Percentiles rank a stretch among this genome's conserved stretches.
Evolutionary conservation across 2,113 vertebrate species (phyloP).

Genomic region (Acanthisitta chloris): DNA sequence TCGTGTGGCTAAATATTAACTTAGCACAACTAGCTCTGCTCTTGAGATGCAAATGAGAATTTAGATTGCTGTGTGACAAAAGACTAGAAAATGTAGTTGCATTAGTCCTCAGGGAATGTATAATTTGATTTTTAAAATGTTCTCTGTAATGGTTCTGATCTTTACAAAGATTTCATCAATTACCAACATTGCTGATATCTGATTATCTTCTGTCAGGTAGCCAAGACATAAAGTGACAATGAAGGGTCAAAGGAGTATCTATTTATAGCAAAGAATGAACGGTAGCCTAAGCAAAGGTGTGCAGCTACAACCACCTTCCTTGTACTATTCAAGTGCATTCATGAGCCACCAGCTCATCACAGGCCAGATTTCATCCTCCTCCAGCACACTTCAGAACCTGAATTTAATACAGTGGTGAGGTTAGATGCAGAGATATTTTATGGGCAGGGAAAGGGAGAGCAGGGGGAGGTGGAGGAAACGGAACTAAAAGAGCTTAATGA

Average conservation of each 20-base stretch:
- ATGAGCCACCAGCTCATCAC: background rate
- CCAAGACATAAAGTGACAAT: background rate
- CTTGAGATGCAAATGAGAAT: slow-evolving; percentile 10
- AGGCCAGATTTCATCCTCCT: background rate
- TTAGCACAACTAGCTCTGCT: background rate
- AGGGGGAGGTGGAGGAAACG: background rate
- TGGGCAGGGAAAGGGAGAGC: background rate
- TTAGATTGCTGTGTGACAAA: background rate
- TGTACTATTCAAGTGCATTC: background rate
- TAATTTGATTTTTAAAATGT: background rate
- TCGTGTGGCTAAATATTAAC: slow-evolving; percentile 1
- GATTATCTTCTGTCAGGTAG: background rate
- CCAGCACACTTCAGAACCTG: background rate
- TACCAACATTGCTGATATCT: background rate
- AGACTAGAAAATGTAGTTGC: background rate
- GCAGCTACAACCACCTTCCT: background rate
- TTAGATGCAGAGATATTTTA: background rate
- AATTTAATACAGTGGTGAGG: background rate
- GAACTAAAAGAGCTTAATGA: slow-evolving; percentile 8
- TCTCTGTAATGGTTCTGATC: background rate
- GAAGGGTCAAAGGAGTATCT: background rate
- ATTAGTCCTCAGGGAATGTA: background rate
- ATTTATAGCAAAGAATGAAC: background rate
- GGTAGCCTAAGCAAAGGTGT: background rate
- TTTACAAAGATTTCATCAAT: background rate